Evolutionary conservation across 1,140 invertebrate genomes (phyloP), one percentile per base, ranked within the genome.

Genomic region (Acromyrmex charruanus): DNA sequence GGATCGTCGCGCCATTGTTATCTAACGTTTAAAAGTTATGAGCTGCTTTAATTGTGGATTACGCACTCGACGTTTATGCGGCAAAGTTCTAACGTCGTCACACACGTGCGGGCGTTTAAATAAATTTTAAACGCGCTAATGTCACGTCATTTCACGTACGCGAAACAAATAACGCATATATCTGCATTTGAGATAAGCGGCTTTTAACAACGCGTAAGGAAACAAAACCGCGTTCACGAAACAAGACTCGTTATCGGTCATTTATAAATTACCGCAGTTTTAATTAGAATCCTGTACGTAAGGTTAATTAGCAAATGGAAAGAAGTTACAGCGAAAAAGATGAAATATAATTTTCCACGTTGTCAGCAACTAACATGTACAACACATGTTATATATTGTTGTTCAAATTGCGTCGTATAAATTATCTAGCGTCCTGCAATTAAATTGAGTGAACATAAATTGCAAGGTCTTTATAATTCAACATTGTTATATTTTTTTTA

Each of bases 41-140:
- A 77, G 59, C 59, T 66, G 82, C 49, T 85, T 85, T 85, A 79
- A 85, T 79, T 79, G 49, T 74, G 82, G 82, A 85, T 85, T 79
- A 79, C 74, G 53, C 80, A 65, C 58, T 85, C 68, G 59, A 21
- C 74, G 49, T 77, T 85, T 85, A 77, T 39, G 74, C 61, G 49
- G 31, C 69, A 49, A 79, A 72, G 39, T 49, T 63, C 39, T 55
- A 85, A 84, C 49, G 28, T 49, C 49, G n/a, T 58, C 65, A 21
- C 44, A 51, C 59, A 39, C 7, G 80, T 35, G 69, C 31, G 25
- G 14, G 14, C 55, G 25, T 84, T 84, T 51, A 84, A 84, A 84
- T 84, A 61, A 84, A 84, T 74, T 84, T 74, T 61, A 61, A 74
- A 25, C 69, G 80, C 58, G 39, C 80, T 63, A 61, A 79, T 81